Conservation (phyloP, 2,113 vertebrate genomes). For the Notechis scutatus region DNA sequence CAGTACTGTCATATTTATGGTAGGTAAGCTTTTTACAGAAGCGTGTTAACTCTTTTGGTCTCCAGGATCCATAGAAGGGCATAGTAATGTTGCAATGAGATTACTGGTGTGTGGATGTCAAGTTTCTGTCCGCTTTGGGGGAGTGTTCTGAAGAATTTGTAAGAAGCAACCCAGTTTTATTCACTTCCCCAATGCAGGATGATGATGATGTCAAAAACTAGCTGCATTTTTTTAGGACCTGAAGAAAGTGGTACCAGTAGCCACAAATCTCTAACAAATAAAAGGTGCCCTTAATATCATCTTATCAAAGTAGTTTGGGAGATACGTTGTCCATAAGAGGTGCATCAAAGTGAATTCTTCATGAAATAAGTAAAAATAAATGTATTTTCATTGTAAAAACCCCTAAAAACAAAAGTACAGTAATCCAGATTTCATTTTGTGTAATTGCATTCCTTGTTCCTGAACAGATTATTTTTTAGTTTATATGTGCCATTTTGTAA, state of each 20-base stretch:
- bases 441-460: neutral
- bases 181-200: neutral
- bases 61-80: neutral
- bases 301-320: neutral
- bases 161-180: neutral
- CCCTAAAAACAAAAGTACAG: neutral
- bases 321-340: neutral
- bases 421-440: neutral
- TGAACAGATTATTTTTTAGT: neutral
- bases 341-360: neutral
- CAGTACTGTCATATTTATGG: neutral
- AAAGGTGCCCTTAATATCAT: neutral
- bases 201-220: neutral
- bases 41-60: neutral
- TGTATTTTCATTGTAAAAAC: neutral
- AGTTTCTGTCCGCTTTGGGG: neutral
- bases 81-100: neutral
- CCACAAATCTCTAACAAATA: neutral
- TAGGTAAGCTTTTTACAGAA: neutral
- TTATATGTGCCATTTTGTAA: neutral
- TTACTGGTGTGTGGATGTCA: neutral
- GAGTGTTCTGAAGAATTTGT: neutral
- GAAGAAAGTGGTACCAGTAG: neutral
- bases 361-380: neutral
- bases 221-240: neutral